Percentiles rank a stretch among this genome's conserved stretches.
Evolutionary conservation across 2,888 invertebrate species (phyloP).

Genomic region (Cistogaster globosa): DNA sequence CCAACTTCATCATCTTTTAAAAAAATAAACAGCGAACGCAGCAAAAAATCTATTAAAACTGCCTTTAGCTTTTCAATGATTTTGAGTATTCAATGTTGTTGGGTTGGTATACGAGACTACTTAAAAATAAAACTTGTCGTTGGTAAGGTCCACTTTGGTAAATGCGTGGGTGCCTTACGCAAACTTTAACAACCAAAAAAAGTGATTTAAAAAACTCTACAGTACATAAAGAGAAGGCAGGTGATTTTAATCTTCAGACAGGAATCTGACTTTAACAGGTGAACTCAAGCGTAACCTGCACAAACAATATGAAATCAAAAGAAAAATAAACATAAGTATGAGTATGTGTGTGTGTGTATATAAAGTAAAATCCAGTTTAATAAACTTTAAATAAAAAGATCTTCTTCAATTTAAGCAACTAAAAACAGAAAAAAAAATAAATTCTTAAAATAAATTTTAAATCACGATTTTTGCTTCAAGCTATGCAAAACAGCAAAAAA

Average conservation of each 20-base stretch:
- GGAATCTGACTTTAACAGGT: slow-evolving; percentile 82
- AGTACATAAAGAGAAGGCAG: slow-evolving; percentile 74
- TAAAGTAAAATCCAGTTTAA: slow-evolving; percentile 62
- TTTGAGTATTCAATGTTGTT: slow-evolving; percentile 24
- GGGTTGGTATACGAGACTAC: slow-evolving; percentile 41
- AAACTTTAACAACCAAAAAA: slow-evolving; percentile 45
- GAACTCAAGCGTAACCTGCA: slow-evolving; percentile 74
- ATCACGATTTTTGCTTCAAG: slow-evolving; percentile 74
- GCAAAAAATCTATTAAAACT: slow-evolving; percentile 13
- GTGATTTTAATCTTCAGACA: slow-evolving; percentile 82
- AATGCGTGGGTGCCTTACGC: slow-evolving; percentile 72
- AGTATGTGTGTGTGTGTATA: background rate
- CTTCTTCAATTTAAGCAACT: slow-evolving; percentile 60
- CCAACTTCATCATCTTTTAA: slow-evolving; percentile 41
- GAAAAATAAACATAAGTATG: slow-evolving; percentile 31
- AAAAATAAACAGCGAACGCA: slow-evolving; percentile 24
- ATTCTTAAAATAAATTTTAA: slow-evolving; percentile 67
- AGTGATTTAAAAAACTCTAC: background rate
- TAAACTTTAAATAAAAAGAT: slow-evolving; percentile 59
- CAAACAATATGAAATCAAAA: slow-evolving; percentile 50
- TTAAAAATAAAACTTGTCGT: slow-evolving; percentile 57
- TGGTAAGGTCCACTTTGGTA: slow-evolving; percentile 42
- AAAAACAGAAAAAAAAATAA: slow-evolving; percentile 37
- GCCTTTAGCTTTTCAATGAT: slow-evolving; percentile 43
- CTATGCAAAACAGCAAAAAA: slow-evolving; percentile 70